These are phyloP conservation scores for Urocyon cinereoargenteus DNA, from an alignment of 2,797 vertebrate species.

Conservation along the genomic window DNA sequence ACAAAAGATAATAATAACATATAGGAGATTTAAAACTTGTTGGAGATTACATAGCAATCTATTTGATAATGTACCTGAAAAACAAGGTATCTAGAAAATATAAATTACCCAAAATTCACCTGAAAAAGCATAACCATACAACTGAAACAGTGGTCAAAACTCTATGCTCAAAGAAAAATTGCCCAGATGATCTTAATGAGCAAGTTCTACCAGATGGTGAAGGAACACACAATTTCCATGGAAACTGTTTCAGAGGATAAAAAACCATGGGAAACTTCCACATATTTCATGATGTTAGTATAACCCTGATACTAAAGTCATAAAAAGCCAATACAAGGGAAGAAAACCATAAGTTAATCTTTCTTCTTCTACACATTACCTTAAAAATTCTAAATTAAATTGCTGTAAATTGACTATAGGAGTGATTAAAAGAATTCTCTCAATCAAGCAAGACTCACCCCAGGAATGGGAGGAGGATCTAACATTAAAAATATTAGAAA, in stretches of 20 bases:
- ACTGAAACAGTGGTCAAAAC: neutral
- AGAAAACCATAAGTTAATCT: neutral
- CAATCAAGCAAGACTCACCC: neutral
- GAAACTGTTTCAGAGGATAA: neutral
- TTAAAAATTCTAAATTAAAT: neutral
- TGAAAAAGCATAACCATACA: neutral
- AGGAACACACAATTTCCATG: neutral
- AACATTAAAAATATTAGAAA: neutral
- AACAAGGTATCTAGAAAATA: neutral
- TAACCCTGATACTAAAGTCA: neutral
- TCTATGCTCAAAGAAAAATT: neutral
- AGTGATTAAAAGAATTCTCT: neutral
- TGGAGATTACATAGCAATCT: neutral
- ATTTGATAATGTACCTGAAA: neutral
- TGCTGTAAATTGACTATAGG: neutral
- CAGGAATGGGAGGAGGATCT: neutral
- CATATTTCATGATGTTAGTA: neutral
- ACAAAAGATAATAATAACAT: neutral
- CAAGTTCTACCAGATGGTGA: neutral
- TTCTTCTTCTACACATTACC: neutral
- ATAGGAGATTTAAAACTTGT: neutral
- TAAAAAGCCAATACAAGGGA: neutral
- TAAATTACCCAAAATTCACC: neutral
- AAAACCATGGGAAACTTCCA: neutral
- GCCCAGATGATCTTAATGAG: neutral